Evolutionary conservation across 2,888 invertebrate species (phyloP).

Genomic region (Ophion ellenae): DNA sequence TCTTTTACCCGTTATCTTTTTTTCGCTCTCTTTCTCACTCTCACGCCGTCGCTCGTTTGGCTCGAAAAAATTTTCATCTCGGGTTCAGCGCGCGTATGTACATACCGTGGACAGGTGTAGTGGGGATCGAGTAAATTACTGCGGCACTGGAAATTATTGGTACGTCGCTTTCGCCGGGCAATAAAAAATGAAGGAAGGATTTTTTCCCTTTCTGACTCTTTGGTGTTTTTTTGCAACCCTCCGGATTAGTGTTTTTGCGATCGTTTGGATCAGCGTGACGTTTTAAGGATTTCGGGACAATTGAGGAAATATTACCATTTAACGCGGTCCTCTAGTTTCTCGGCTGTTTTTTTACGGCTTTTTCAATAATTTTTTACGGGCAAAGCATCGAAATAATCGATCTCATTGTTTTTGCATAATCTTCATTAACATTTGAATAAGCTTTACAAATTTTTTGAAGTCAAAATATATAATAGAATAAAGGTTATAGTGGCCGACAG

Average conservation of each 20-base stretch:
- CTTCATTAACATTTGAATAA: too few species aligned
- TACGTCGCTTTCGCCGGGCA: background rate
- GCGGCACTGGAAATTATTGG: conserved; percentile 10
- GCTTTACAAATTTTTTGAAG: too few species aligned
- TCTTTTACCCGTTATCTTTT: background rate
- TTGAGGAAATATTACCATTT: too few species aligned
- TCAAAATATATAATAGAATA: too few species aligned
- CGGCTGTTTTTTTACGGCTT: too few species aligned
- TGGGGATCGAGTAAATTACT: conserved; percentile 12
- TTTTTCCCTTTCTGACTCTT: background rate
- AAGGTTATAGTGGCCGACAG: too few species aligned
- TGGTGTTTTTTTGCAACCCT: background rate
- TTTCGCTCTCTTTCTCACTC: conserved; percentile 12
- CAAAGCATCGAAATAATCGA: too few species aligned
- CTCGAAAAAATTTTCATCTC: conserved; percentile 36
- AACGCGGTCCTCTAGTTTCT: too few species aligned
- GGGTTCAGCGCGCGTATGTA: background rate
- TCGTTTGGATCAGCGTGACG: too few species aligned
- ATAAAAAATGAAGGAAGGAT: background rate
- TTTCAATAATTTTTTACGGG: too few species aligned
- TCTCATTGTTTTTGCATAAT: too few species aligned
- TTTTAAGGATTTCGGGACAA: too few species aligned
- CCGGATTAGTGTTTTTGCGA: background rate
- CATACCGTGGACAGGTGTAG: background rate
- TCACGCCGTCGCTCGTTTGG: background rate